Evolutionary conservation across 2,113 vertebrate genomes (phyloP).

Genomic region (Callaeas wilsoni): DNA sequence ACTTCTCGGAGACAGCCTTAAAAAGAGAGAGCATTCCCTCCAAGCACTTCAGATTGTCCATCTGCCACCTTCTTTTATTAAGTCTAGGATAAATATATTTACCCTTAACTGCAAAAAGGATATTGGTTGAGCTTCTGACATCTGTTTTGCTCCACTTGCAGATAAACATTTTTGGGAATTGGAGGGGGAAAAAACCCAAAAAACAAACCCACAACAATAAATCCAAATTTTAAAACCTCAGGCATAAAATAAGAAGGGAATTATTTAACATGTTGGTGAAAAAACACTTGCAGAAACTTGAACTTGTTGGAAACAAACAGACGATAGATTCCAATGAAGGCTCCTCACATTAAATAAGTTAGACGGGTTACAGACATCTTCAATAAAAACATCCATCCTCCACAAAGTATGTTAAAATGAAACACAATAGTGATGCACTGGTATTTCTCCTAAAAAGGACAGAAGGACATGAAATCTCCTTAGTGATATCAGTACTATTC

Average conservation of each 20-base stretch:
- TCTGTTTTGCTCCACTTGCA: background rate
- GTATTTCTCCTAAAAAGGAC: constrained; percentile 63
- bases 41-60: constrained; percentile 12
- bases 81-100: constrained; percentile 24
- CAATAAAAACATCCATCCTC: constrained; percentile 44
- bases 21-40: background rate
- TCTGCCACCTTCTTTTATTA: background rate
- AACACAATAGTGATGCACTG: constrained; percentile 59
- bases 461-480: constrained; percentile 63
- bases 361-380: constrained; percentile 56
- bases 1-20: constrained; percentile 53
- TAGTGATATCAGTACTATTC: constrained; percentile 56
- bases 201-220: background rate
- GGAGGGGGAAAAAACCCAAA: background rate
- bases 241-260: background rate
- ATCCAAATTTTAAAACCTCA: background rate
- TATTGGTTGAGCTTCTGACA: background rate
- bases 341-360: constrained; percentile 61
- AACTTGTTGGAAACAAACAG: constrained; percentile 29
- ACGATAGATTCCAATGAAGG: constrained; percentile 25
- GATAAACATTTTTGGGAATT: background rate
- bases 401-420: constrained; percentile 58
- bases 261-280: background rate
- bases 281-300: constrained; percentile 45
- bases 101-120: constrained; percentile 29